Percentiles rank a stretch among this genome's conserved stretches.
These are phyloP conservation scores for Sebastes hubbsi DNA, from an alignment of 2,797 vertebrate genomes.

Conservation along the genomic window DNA sequence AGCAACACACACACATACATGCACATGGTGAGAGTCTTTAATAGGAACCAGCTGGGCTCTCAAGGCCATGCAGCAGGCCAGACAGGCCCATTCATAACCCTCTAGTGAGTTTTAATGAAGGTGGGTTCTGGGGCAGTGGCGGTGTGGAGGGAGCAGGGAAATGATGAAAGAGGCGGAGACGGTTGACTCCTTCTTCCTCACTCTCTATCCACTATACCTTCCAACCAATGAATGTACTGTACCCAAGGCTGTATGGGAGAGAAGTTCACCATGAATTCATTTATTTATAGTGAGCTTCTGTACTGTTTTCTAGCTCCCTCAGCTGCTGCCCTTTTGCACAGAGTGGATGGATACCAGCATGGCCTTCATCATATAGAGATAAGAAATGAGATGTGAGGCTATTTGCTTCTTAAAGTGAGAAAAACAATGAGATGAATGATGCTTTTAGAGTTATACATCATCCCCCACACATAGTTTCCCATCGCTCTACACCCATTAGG, in stretches of 20 bases:
- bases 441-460: background rate
- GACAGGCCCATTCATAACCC: conserved; percentile 87
- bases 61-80: conserved; percentile 75
- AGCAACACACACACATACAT: conserved; percentile 23
- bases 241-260: conserved; percentile 2
- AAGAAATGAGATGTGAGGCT: background rate
- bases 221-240: conserved; percentile 41
- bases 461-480: background rate
- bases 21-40: conserved; percentile 70
- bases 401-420: background rate
- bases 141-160: conserved; percentile 51
- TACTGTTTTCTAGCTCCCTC: background rate
- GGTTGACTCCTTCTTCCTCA: conserved; percentile 46
- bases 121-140: conserved; percentile 70
- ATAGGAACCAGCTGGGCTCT: conserved; percentile 92
- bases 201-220: conserved; percentile 32
- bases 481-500: background rate
- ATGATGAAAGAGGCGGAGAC: conserved; percentile 58
- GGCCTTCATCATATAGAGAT: background rate
- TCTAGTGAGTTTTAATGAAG: conserved; percentile 84
- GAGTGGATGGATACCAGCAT: background rate
- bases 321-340: background rate
- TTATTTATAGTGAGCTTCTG: conserved; percentile 15
- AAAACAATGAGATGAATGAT: conserved; percentile 2
- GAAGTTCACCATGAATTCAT: conserved; percentile 19